Conservation (phyloP, 2,888 invertebrate species). For the Epirrita christyi region DNA sequence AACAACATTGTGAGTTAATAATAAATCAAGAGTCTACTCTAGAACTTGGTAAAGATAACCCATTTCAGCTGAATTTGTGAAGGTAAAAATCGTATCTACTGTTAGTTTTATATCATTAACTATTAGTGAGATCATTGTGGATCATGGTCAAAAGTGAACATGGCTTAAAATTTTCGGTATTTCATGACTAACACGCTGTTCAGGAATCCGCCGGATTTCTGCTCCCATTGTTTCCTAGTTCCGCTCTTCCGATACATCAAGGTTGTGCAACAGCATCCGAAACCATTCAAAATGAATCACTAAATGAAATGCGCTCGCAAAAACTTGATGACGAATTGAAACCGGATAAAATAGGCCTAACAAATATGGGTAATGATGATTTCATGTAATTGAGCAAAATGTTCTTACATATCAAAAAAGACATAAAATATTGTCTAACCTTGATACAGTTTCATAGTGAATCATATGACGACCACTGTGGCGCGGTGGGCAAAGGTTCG, state of each 20-base stretch:
- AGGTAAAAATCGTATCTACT: no score
- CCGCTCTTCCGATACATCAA: conserved; percentile 38
- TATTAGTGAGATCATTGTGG: no score
- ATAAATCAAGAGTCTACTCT: no score
- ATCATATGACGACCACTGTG: no score
- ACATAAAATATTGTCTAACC: conserved; percentile 3
- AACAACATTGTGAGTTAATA: no score
- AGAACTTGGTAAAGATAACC: no score
- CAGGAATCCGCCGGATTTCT: conserved; percentile 41
- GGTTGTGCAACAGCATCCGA: conserved; percentile 39
- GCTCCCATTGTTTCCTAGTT: conserved; percentile 45
- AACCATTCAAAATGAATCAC: conserved; percentile 58
- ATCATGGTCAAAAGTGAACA: no score
- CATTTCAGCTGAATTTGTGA: no score
- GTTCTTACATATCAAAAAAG: background rate
- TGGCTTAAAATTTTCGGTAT: no score
- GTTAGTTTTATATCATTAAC: background rate
- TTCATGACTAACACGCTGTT: conserved; percentile 30
- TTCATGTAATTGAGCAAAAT: conserved; percentile 33
- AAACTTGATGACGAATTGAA: conserved; percentile 35
- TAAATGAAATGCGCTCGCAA: conserved; percentile 39
- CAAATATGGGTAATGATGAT: conserved; percentile 27
- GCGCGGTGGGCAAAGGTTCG: no score
- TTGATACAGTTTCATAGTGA: conserved; percentile 12
- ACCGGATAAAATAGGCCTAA: conserved; percentile 25